phyloP scores from a whole-genome alignment of 2,888 invertebrate species.

The Eurytoma californica region DNA sequence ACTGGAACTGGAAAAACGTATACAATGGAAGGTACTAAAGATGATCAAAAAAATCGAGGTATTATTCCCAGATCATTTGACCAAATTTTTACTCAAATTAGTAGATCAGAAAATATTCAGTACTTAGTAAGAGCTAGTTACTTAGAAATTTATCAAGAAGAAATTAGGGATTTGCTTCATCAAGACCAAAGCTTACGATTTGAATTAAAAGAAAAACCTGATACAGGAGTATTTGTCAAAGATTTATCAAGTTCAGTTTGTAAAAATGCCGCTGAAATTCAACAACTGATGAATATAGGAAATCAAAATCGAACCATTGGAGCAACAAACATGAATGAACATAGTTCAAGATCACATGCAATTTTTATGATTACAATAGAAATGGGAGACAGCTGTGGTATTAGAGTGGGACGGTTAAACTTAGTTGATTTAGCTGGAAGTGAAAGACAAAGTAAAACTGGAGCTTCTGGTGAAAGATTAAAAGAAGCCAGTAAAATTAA shows the following conservation, averaged over 20 bases:
- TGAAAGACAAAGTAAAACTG: conserved; percentile 97
- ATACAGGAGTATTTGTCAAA: conserved; percentile 95
- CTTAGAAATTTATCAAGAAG: conserved; percentile 97
- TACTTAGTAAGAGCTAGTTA: conserved; percentile 98
- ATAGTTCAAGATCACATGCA: conserved; percentile 97
- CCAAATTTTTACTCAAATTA: conserved; percentile 97
- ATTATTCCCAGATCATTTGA: conserved; percentile 97
- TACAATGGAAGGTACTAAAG: conserved; percentile 84
- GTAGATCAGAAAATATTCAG: conserved; percentile 92
- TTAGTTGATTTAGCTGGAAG: conserved; percentile 98
- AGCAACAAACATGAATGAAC: conserved; percentile 98
- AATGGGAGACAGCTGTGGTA: conserved; percentile 82
- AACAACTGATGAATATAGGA: conserved; percentile 94
- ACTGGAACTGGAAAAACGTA: conserved; percentile 95
- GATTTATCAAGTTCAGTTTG: conserved; percentile 96
- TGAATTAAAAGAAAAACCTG: conserved; percentile 86
- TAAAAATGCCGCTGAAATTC: conserved; percentile 94
- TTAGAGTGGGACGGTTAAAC: conserved; percentile 94
- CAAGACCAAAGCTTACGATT: conserved; percentile 83
- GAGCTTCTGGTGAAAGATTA: conserved; percentile 93
- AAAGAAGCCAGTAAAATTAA: conserved; percentile 99
- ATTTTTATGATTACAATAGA: conserved; percentile 99
- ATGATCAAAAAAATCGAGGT: conserved; percentile 84
- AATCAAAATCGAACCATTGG: conserved; percentile 96
- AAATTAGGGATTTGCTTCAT: conserved; percentile 83